phyloP scores from a whole-genome alignment of 2,888 invertebrate species.

The Oligia latruncula region DNA sequence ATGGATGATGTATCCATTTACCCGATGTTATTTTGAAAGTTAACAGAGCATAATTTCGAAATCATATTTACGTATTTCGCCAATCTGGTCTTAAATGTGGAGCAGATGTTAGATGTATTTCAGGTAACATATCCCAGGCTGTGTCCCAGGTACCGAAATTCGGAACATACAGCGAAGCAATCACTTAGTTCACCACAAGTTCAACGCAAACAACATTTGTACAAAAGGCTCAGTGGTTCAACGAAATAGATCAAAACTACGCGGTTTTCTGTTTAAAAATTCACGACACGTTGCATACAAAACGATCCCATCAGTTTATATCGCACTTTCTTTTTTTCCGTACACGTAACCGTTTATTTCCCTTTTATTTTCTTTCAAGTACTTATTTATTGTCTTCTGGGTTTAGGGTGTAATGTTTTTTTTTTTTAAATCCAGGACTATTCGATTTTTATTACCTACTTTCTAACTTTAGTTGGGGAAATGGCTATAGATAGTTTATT shows the following conservation, averaged over 20 bases:
- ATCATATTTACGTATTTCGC: constrained; percentile 43
- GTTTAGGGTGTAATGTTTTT: constrained; percentile 21
- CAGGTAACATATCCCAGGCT: too few species aligned
- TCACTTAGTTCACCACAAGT: constrained; percentile 63
- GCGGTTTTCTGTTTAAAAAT: constrained; percentile 63
- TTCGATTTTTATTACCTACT: neutral
- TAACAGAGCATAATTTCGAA: constrained; percentile 30
- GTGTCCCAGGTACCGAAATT: constrained; percentile 42
- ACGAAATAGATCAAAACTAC: constrained; percentile 65
- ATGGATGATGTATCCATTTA: constrained; percentile 13
- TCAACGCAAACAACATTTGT: constrained; percentile 58
- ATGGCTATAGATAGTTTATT: neutral
- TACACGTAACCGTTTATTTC: constrained; percentile 55
- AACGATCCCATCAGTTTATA: constrained; percentile 68
- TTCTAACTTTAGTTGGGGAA: neutral
- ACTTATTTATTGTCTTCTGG: constrained; percentile 50
- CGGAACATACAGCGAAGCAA: constrained; percentile 57
- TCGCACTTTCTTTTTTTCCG: constrained; percentile 64
- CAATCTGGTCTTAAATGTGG: constrained; percentile 8
- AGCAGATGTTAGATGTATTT: constrained; percentile 35
- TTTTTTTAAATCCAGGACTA: constrained; percentile 10
- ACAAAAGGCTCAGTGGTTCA: constrained; percentile 51
- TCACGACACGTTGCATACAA: constrained; percentile 67
- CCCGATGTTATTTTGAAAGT: constrained; percentile 31
- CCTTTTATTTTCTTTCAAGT: constrained; percentile 60